Evolutionary conservation across 2,797 vertebrate genomes (phyloP).

Genomic region (Echiichthys vipera): DNA sequence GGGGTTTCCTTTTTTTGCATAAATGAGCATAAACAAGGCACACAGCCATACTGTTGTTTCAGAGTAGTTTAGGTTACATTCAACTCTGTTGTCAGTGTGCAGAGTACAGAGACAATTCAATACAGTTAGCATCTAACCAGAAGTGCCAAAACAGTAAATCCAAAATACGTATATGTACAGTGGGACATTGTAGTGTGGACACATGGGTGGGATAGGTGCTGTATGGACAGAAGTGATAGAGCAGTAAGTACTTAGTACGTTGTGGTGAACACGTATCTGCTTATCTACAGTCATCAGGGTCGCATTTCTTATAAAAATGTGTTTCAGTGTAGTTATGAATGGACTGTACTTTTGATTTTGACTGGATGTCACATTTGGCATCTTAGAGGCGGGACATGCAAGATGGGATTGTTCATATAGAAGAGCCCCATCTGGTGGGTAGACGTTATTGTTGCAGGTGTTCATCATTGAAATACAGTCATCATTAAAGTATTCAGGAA

Average conservation of each 20-base stretch:
- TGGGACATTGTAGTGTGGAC: too few relatives aligned
- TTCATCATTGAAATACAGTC: background rate
- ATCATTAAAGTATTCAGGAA: background rate
- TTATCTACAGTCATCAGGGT: background rate
- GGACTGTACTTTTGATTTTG: constrained; percentile 1
- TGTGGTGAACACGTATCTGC: background rate
- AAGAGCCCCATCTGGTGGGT: constrained; percentile 78
- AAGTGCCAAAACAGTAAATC: too few relatives aligned
- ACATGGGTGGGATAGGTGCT: too few relatives aligned
- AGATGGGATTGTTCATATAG: constrained; percentile 26
- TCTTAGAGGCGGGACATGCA: background rate
- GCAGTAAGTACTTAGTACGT: too few relatives aligned
- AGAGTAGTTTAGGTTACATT: too few relatives aligned
- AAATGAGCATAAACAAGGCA: background rate
- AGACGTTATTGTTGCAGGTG: constrained; percentile 49
- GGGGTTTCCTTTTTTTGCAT: constrained; percentile 18
- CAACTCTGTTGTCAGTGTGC: too few relatives aligned
- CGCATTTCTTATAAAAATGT: background rate
- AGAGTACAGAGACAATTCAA: too few relatives aligned
- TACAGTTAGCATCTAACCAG: too few relatives aligned
- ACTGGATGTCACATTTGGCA: constrained; percentile 1
- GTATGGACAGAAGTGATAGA: too few relatives aligned
- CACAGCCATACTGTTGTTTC: background rate
- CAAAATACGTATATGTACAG: too few relatives aligned
- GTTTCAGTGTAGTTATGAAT: background rate